A percentile compares a stretch with the other conserved stretches of the same genome.
Evolutionary conservation across 1,140 invertebrate genomes (phyloP).

Genomic region (Apocrypta bakeri): DNA sequence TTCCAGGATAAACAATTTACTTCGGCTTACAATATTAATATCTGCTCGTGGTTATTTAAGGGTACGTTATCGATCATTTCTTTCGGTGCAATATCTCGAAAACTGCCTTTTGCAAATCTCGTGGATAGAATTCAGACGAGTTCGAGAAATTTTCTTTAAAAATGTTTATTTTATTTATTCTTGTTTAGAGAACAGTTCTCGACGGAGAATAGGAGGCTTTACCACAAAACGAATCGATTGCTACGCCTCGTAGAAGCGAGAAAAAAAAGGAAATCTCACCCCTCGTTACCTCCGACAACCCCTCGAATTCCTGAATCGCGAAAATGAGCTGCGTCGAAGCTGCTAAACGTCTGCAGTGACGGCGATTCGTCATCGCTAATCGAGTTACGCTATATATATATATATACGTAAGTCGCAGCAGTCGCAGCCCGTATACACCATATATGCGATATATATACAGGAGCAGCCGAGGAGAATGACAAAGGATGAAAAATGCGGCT

Average conservation of each 20-base stretch:
- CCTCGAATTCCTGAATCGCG: background rate
- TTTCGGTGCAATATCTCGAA: no score
- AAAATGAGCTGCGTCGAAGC: background rate
- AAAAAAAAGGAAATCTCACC: background rate
- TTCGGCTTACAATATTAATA: no score
- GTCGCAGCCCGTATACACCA: no score
- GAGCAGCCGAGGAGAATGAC: background rate
- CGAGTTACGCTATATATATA: conserved; percentile 28
- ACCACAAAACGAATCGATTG: background rate
- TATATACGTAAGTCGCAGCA: background rate
- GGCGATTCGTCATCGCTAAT: conserved; percentile 45
- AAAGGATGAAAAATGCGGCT: conserved; percentile 65
- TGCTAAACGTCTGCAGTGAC: background rate
- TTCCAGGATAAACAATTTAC: no score
- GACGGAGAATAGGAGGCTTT: background rate
- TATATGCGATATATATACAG: background rate
- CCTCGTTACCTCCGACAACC: background rate
- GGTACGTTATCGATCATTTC: no score
- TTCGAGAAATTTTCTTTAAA: no score
- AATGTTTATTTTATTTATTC: background rate
- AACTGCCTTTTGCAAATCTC: no score
- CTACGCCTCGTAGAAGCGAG: background rate
- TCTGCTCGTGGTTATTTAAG: no score
- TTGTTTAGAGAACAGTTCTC: background rate
- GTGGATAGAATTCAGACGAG: no score